Percentiles rank a stretch among this genome's conserved stretches.
Conservation (phyloP, 2,797 vertebrate species). For the Sebastes hubbsi region DNA sequence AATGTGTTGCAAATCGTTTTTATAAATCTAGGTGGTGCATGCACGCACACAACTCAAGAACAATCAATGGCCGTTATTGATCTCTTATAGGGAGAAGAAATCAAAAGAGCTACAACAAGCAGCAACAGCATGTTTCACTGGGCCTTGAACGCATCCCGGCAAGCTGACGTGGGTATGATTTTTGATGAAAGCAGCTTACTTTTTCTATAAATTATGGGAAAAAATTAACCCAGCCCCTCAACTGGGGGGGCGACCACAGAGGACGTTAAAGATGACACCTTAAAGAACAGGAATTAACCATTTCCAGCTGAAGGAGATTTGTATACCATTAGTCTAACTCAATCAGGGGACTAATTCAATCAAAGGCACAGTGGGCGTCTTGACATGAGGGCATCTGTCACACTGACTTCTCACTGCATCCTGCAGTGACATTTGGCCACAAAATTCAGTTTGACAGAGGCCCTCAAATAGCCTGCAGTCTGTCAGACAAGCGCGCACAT, state of each 20-base stretch:
- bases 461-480: constrained; percentile 55
- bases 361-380: constrained; percentile 66
- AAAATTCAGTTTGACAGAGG: constrained; percentile 70
- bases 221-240: background rate
- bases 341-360: constrained; percentile 73
- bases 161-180: background rate
- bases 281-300: constrained; percentile 54
- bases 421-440: constrained; percentile 68
- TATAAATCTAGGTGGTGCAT: constrained; percentile 7
- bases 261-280: constrained; percentile 57
- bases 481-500: constrained; percentile 33
- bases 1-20: background rate
- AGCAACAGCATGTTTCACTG: background rate
- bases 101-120: constrained; percentile 4
- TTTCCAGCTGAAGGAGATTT: constrained; percentile 68
- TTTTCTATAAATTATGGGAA: background rate
- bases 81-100: constrained; percentile 7
- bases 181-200: background rate
- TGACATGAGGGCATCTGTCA: constrained; percentile 73
- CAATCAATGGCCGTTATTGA: constrained; percentile 16
- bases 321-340: constrained; percentile 73
- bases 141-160: background rate
- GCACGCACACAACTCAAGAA: background rate
- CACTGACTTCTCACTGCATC: constrained; percentile 62
- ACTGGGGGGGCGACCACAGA: background rate